Percentiles rank a stretch among this genome's conserved stretches.
phyloP scores from a whole-genome alignment of 2,888 invertebrate genomes.

The Bombyx huttoni region DNA sequence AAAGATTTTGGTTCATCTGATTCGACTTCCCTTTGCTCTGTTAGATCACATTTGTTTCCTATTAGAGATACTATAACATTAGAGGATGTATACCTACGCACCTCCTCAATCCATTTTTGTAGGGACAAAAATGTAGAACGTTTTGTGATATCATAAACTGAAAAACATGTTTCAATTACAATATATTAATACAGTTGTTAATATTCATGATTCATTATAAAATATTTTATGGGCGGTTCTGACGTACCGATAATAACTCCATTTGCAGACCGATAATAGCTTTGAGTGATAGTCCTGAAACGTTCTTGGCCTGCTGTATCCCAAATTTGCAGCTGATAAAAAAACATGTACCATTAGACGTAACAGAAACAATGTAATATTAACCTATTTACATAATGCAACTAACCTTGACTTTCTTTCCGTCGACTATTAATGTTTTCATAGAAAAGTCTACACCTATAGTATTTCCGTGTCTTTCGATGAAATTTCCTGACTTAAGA shows the following conservation, averaged over 20 bases:
- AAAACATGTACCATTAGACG: not conserved
- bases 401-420: constrained; percentile 93
- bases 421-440: constrained; percentile 95
- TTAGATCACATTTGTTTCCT: constrained; percentile 93
- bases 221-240: constrained; percentile 11
- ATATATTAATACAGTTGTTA: not conserved
- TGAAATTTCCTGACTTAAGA: constrained; percentile 95
- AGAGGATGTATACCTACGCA: constrained; percentile 92
- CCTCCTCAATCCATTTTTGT: constrained; percentile 97
- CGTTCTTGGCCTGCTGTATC: constrained; percentile 97
- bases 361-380: constrained; percentile 8
- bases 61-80: constrained; percentile 92
- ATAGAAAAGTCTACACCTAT: constrained; percentile 99
- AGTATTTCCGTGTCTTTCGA: constrained; percentile 95
- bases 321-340: constrained; percentile 90
- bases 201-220: constrained; percentile 3
- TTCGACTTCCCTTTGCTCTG: constrained; percentile 85
- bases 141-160: constrained; percentile 96
- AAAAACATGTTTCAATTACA: constrained; percentile 2
- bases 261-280: constrained; percentile 97
- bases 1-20: constrained; percentile 89
- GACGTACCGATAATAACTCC: constrained; percentile 90
- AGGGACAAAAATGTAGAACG: constrained; percentile 91
- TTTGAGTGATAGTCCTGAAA: constrained; percentile 96
- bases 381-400: constrained; percentile 21